A percentile compares a stretch with the other conserved stretches of the same genome.
Conservation (phyloP, 2,888 invertebrate genomes). For the Drosophila limbata region DNA sequence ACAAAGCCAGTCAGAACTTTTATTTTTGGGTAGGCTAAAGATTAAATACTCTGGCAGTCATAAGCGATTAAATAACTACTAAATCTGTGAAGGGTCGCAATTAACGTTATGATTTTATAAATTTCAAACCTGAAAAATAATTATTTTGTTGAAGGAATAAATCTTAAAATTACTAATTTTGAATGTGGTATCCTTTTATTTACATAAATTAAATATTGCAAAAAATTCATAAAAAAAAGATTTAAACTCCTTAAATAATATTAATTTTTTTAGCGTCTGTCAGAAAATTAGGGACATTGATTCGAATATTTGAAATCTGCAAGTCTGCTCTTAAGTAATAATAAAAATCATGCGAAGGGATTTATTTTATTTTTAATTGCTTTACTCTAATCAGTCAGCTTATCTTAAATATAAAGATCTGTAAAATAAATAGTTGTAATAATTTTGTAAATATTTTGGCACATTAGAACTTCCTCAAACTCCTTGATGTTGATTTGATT, state of each 20-base stretch:
- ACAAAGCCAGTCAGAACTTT: conserved; percentile 19
- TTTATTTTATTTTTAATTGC: not conserved
- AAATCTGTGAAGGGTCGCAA: not conserved
- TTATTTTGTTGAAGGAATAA: no score
- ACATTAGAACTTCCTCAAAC: conserved; percentile 50
- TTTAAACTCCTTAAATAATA: no score
- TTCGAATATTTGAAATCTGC: no score
- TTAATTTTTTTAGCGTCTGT: no score
- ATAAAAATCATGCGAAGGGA: not conserved
- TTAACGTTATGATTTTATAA: no score
- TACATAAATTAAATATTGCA: no score
- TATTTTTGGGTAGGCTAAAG: not conserved
- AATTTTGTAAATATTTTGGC: conserved; percentile 18
- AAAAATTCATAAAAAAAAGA: no score
- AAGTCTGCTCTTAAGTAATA: not conserved
- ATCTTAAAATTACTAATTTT: no score
- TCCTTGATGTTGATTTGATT: conserved; percentile 57
- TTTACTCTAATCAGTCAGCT: not conserved
- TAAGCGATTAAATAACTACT: not conserved
- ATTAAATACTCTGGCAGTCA: conserved; percentile 30
- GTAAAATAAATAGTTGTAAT: not conserved
- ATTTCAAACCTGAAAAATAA: no score
- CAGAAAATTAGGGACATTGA: not conserved
- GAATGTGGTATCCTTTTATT: no score
- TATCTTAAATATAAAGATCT: not conserved